Evolutionary conservation across 2,888 invertebrate species (phyloP).

Genomic region (Rhabditophanes sp.): DNA sequence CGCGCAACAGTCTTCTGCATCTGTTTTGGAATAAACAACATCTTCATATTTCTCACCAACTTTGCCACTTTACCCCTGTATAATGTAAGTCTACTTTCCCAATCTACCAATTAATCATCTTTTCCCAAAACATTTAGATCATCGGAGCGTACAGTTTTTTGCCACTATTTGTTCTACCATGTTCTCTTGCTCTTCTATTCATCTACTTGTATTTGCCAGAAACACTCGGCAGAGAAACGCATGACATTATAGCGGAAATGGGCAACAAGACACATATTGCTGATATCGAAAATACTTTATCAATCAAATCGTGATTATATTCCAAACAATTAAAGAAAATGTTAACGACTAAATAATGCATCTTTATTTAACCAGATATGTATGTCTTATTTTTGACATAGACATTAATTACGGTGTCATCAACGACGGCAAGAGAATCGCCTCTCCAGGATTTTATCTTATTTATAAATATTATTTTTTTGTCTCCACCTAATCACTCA

Average conservation of each 20-base stretch:
- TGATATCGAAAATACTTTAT: too few relatives aligned
- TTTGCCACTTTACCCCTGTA: constrained; percentile 28
- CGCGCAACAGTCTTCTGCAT: constrained; percentile 30
- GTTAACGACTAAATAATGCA: too few relatives aligned
- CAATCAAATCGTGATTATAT: too few relatives aligned
- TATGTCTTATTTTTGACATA: too few relatives aligned
- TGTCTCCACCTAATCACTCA: too few relatives aligned
- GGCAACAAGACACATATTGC: too few relatives aligned
- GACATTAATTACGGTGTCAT: too few relatives aligned
- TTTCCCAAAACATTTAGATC: constrained; percentile 12
- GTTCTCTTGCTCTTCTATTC: constrained; percentile 20
- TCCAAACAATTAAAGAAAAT: too few relatives aligned
- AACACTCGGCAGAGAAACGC: constrained; percentile 22
- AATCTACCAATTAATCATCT: constrained; percentile 1
- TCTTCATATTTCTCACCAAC: constrained; percentile 29
- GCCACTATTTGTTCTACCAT: constrained; percentile 26
- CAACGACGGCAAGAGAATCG: too few relatives aligned
- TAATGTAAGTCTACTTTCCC: constrained; percentile 11
- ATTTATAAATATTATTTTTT: too few relatives aligned
- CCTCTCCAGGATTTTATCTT: too few relatives aligned
- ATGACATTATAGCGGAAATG: constrained; percentile 14
- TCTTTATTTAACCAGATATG: too few relatives aligned
- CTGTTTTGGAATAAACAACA: constrained; percentile 31
- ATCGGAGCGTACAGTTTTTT: constrained; percentile 27
- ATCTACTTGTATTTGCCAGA: constrained; percentile 30